A percentile compares a stretch with the other conserved stretches of the same genome.
phyloP scores from a whole-genome alignment of 2,113 vertebrate genomes.

The Panurus biarmicus region DNA sequence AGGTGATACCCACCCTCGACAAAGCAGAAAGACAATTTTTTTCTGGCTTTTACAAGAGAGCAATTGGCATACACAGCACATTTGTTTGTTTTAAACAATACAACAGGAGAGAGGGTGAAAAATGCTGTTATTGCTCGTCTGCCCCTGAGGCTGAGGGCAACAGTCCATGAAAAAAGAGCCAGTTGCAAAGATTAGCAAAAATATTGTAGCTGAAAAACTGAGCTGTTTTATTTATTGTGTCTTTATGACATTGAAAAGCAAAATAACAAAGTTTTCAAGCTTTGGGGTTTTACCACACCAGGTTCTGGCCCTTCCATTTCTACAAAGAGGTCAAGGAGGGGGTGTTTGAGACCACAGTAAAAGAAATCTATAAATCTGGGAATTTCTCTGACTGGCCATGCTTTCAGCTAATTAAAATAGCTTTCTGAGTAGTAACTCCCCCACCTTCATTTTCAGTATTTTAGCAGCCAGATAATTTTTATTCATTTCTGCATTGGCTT shows the following conservation, averaged over 20 bases:
- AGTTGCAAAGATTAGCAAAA: background rate
- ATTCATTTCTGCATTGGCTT: background rate
- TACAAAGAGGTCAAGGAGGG: background rate
- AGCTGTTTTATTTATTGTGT: background rate
- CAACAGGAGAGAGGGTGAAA: background rate
- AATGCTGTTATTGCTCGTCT: background rate
- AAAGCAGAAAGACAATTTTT: background rate
- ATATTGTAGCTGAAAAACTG: background rate
- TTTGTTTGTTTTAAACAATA: background rate
- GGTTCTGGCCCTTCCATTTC: background rate
- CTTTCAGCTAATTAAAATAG: background rate
- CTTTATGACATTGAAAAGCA: background rate
- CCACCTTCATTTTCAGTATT: background rate
- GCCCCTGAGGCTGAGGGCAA: background rate
- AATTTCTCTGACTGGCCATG: background rate
- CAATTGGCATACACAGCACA: background rate
- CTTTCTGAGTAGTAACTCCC: background rate
- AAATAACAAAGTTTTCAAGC: background rate
- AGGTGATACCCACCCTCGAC: background rate
- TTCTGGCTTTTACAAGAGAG: background rate
- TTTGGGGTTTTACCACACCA: background rate
- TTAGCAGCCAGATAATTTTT: background rate
- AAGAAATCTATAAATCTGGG: background rate
- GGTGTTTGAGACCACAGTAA: background rate
- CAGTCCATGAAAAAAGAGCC: background rate